Evolutionary conservation across 92 coral and sea anemone genomes (phyloP).

Genomic region (Umimayanthus kanabou): DNA sequence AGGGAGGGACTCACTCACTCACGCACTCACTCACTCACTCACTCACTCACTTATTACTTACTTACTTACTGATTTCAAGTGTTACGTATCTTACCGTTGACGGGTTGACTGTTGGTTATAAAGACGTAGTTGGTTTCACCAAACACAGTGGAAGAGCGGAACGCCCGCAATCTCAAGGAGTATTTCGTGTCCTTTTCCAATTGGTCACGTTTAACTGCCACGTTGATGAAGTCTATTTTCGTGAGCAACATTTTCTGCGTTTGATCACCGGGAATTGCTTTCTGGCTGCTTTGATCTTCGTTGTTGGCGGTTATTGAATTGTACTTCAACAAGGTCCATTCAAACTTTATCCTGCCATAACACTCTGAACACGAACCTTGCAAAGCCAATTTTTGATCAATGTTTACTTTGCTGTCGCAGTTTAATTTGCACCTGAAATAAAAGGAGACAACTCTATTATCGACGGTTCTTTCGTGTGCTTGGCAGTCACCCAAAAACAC

Average conservation of each 20-base stretch:
- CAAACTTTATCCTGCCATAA: slow-evolving; percentile 52
- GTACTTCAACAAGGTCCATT: slow-evolving; percentile 62
- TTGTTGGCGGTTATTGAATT: slow-evolving; percentile 31
- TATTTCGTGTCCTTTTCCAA: slow-evolving; percentile 45
- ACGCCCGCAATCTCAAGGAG: slow-evolving; percentile 58
- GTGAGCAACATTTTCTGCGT: slow-evolving; percentile 50
- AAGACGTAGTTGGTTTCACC: slow-evolving; percentile 70
- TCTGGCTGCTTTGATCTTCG: slow-evolving; percentile 38
- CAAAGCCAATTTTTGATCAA: slow-evolving; percentile 65
- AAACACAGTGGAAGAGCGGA: slow-evolving; percentile 53
- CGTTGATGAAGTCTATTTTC: slow-evolving; percentile 44
- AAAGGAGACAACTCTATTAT: not conserved
- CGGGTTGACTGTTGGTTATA: slow-evolving; percentile 71
- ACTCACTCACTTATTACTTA: no score
- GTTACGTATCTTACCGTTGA: slow-evolving; percentile 59
- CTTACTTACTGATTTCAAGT: no score
- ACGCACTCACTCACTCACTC: no score
- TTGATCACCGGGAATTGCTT: slow-evolving; percentile 16
- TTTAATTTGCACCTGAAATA: slow-evolving; percentile 64
- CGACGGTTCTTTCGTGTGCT: not conserved
- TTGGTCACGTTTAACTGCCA: slow-evolving; percentile 48
- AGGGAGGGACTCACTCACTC: no score
- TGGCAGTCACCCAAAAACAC: no score
- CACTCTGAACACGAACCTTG: slow-evolving; percentile 66
- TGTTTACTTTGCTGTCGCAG: slow-evolving; percentile 62